A percentile compares a stretch with the other conserved stretches of the same genome.
These are phyloP conservation scores for Petrolisthes cinctipes DNA, from an alignment of 2,888 invertebrate genomes.

Conservation along the genomic window DNA sequence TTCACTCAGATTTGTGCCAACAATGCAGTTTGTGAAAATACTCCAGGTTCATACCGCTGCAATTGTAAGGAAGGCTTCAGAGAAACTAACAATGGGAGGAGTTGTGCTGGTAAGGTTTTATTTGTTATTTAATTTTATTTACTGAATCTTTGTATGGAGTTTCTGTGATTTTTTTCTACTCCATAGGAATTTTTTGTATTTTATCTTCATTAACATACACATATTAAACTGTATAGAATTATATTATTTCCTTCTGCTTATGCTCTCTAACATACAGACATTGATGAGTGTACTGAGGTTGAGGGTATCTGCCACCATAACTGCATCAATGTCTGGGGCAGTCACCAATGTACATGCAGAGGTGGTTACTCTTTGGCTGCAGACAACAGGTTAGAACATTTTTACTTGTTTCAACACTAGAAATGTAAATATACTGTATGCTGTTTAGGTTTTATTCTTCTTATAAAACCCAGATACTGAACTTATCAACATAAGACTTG, in stretches of 20 bases:
- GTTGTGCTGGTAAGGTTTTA: slow-evolving; percentile 81
- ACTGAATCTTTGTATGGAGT: not conserved
- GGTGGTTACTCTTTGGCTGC: slow-evolving; percentile 79
- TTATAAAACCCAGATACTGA: not conserved
- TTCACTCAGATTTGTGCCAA: slow-evolving; percentile 55
- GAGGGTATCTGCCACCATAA: slow-evolving; percentile 82
- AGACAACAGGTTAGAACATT: slow-evolving; percentile 56
- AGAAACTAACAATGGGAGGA: slow-evolving; percentile 80
- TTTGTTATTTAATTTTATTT: not conserved
- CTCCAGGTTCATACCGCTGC: slow-evolving; percentile 87
- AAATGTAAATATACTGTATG: not conserved
- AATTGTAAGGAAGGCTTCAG: slow-evolving; percentile 85
- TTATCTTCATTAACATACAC: not conserved
- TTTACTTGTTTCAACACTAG: not conserved
- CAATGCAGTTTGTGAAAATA: slow-evolving; percentile 78
- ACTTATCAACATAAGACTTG: not conserved
- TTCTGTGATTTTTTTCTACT: not conserved
- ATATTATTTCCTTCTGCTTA: slow-evolving; percentile 58
- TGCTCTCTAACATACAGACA: slow-evolving; percentile 71
- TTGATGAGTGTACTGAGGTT: slow-evolving; percentile 78
- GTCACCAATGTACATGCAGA: slow-evolving; percentile 84
- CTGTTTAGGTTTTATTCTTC: not conserved
- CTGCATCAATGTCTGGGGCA: slow-evolving; percentile 85
- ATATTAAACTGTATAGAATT: slow-evolving; percentile 9
- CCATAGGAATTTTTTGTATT: not conserved